Evolutionary conservation across 2,113 vertebrate genomes (phyloP), one percentile per base, ranked within the genome.

Genomic region (Dipodomys merriami): DNA sequence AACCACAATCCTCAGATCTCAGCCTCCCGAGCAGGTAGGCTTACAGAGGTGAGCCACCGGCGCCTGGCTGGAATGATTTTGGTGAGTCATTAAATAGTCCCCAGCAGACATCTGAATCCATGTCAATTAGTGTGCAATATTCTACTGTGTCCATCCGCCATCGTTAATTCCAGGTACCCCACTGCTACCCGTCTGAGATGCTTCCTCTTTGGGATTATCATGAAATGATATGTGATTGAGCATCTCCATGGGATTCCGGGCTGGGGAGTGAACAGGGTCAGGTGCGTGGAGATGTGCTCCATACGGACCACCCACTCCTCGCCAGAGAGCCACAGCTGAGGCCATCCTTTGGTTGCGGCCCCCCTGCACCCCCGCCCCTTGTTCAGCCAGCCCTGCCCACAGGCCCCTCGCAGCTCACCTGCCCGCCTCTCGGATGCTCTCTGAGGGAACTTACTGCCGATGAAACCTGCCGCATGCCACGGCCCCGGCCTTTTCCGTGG

Each of bases 151-250:
- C 19, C 29, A 68, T n/a, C 57, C 6, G 29, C 20, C 46, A 25
- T n/a, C 18, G 78, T 83, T 65, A 82, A 68, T 29, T 18, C 84
- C 78, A 88, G 68, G 7, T 8, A 13, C 64, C 62, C 85, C 39
- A 0, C 1, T 22, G 44, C 2, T 29, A 27, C 25, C 6, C 30
- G 10, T 2, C 9, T 23, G 8, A 39, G 35, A 0, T 46, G 20
- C 8, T 74, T 74, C 57, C 57, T 86, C 20, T 4, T 71, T 19
- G 35, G 35, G 15, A n/a, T 68, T 53, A 4, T 35, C 35, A 35
- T 22, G 81, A 57, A 69, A 64, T 29, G 44, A 62, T 16, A n/a
- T 4, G 35, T 6, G 7, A 30, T 44, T 30, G 72, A 85, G n/a
- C 46, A 90, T 60, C 57, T 49, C 33, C 9, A 22, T 5, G 33